phyloP scores from a whole-genome alignment of 2,797 vertebrate species.

The Mastacembelus armatus region DNA sequence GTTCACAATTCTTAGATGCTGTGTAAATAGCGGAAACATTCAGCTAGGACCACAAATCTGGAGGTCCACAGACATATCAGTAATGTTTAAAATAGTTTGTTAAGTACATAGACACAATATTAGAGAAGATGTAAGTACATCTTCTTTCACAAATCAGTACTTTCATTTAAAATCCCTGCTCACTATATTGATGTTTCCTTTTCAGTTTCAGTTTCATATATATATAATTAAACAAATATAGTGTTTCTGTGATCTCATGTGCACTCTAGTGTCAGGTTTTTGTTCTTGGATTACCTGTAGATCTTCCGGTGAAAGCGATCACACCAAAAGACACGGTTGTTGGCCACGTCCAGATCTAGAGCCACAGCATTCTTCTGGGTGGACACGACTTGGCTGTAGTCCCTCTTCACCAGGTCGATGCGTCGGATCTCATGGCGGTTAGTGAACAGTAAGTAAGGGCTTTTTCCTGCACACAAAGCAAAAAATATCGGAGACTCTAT shows the following conservation, averaged over 20 bases:
- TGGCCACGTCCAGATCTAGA: constrained; percentile 92
- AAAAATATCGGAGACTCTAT: neutral
- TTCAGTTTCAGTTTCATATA: too few relatives aligned
- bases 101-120: too few relatives aligned
- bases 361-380: constrained; percentile 96
- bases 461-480: constrained; percentile 84
- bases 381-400: constrained; percentile 94
- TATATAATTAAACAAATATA: too few relatives aligned
- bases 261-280: neutral
- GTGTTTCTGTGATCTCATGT: too few relatives aligned
- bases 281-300: constrained; percentile 86
- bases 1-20: neutral
- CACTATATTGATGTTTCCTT: too few relatives aligned
- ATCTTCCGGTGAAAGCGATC: constrained; percentile 96
- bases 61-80: too few relatives aligned
- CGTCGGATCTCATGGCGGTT: constrained; percentile 96
- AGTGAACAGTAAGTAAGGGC: constrained; percentile 95
- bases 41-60: too few relatives aligned
- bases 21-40: neutral
- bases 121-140: too few relatives aligned
- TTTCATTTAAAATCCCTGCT: too few relatives aligned
- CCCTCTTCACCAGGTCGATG: constrained; percentile 93
- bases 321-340: constrained; percentile 96
- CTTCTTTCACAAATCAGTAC: too few relatives aligned
- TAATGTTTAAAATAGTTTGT: too few relatives aligned